These are phyloP conservation scores for Lepilemur septentrionalis DNA, from an alignment of 2,797 vertebrate genomes.

Conservation along the genomic window DNA sequence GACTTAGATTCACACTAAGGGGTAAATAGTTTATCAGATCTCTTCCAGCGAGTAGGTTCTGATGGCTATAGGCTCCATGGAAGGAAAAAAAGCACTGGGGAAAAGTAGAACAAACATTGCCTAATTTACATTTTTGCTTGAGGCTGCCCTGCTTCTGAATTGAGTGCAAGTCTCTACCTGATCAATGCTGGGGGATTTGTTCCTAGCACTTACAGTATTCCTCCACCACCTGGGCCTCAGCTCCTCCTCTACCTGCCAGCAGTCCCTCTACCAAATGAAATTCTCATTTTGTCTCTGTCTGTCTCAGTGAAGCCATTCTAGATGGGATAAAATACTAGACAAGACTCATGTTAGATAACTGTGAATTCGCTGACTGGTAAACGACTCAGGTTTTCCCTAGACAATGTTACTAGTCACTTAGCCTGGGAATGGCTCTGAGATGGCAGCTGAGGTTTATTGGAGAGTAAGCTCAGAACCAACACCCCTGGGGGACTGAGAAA, in stretches of 20 bases:
- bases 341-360: background rate
- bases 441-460: background rate
- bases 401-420: background rate
- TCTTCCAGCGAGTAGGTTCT: slow-evolving; percentile 21
- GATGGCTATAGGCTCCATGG: background rate
- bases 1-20: slow-evolving; percentile 24
- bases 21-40: slow-evolving; percentile 31
- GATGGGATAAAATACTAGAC: background rate
- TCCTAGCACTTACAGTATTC: background rate
- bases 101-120: slow-evolving; percentile 17
- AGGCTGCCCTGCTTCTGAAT: background rate
- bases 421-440: background rate
- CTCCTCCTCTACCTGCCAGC: background rate
- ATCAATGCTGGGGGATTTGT: background rate
- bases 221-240: background rate
- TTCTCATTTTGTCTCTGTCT: background rate
- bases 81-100: background rate
- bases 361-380: background rate
- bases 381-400: background rate
- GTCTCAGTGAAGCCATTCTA: background rate
- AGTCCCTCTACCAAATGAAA: background rate
- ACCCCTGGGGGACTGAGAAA: background rate
- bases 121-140: background rate
- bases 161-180: background rate
- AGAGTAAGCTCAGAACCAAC: background rate